Percentiles rank a stretch among this genome's conserved stretches.
These are phyloP conservation scores for Drosophila lini DNA, from an alignment of 1,140 invertebrate genomes.

Conservation along the genomic window DNA sequence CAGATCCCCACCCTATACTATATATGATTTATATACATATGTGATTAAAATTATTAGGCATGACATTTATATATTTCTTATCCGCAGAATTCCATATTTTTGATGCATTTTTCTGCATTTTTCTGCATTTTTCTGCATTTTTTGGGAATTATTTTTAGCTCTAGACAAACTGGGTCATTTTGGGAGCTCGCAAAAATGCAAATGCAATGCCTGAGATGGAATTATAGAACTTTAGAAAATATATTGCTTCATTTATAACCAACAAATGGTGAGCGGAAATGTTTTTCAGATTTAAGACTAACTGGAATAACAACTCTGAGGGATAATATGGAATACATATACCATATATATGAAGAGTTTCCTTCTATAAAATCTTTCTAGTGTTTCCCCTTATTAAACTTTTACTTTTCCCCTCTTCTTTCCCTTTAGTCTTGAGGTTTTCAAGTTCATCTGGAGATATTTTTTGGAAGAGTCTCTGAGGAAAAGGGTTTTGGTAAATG, in stretches of 20 bases:
- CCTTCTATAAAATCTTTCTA: too few relatives aligned
- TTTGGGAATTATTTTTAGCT: constrained; percentile 22
- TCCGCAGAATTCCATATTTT: neutral
- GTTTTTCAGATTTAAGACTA: neutral
- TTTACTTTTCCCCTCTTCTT: neutral
- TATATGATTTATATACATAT: constrained; percentile 4
- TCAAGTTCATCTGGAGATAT: constrained; percentile 7
- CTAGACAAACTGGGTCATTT: constrained; percentile 30
- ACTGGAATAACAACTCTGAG: neutral
- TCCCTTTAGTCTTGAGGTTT: neutral
- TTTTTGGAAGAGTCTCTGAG: neutral
- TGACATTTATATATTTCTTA: constrained; percentile 4
- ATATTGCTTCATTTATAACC: neutral
- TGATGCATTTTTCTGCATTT: constrained; percentile 24
- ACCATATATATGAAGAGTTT: neutral
- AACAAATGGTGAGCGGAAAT: neutral
- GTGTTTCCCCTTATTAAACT: neutral
- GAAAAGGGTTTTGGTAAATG: neutral
- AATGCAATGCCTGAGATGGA: neutral
- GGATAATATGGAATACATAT: too few relatives aligned
- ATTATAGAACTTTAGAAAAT: neutral
- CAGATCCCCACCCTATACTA: constrained; percentile 10
- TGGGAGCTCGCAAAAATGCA: constrained; percentile 1
- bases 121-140: constrained; percentile 21
- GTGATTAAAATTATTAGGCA: constrained; percentile 10